Conservation (phyloP, 2,797 vertebrate species). For the Nasua narica region DNA sequence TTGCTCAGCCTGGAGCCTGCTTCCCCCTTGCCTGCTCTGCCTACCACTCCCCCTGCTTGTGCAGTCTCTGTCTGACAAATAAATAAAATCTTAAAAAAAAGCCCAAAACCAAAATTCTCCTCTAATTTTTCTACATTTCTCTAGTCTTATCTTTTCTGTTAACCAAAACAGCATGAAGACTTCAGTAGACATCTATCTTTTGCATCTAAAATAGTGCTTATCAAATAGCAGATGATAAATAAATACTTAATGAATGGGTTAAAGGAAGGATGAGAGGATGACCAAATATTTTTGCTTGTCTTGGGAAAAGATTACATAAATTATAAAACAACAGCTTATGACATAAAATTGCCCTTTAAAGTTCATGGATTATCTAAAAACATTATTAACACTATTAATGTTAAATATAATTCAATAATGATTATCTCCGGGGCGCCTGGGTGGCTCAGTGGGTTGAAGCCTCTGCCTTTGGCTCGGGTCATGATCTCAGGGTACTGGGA, state of each 20-base stretch:
- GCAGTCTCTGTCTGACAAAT: too few species aligned
- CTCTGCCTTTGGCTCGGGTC: too few species aligned
- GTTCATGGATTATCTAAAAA: not conserved
- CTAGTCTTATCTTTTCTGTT: not conserved
- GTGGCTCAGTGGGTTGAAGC: too few species aligned
- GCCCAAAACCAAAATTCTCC: not conserved
- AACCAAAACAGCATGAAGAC: slow-evolving; percentile 6
- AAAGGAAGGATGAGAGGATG: not conserved
- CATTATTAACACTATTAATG: not conserved
- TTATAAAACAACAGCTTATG: not conserved
- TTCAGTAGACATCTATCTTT: not conserved
- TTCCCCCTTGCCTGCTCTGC: too few species aligned
- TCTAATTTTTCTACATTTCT: not conserved
- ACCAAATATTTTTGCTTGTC: not conserved
- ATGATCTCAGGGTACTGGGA: too few species aligned
- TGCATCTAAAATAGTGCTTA: not conserved
- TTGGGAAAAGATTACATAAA: not conserved
- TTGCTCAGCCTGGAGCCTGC: too few species aligned
- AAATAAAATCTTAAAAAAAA: too few species aligned
- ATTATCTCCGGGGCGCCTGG: not conserved
- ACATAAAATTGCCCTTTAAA: not conserved
- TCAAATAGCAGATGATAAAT: not conserved
- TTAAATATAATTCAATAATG: not conserved
- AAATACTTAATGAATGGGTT: not conserved
- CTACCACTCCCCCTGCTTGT: too few species aligned